Percentiles rank a stretch among this genome's conserved stretches.
Conservation (phyloP, 2,888 invertebrate species). For the Prionchulus punctatus region DNA sequence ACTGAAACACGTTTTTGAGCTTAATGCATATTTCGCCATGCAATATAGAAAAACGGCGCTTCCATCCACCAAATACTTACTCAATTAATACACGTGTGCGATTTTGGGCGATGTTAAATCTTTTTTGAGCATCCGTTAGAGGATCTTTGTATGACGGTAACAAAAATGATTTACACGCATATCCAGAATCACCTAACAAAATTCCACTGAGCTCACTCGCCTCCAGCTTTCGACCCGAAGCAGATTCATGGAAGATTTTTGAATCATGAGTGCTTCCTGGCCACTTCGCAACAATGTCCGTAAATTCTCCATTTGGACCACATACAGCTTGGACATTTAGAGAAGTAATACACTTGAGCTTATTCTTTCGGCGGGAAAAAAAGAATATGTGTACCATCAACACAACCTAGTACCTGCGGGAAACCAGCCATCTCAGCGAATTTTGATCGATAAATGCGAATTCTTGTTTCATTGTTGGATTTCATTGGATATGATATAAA, state of each 20-base stretch:
- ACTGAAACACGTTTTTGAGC: not conserved
- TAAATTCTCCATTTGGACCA: constrained; percentile 12
- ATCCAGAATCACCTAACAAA: not conserved
- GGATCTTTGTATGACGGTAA: not conserved
- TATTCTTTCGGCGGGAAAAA: not conserved
- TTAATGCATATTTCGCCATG: not conserved
- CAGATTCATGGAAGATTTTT: constrained; percentile 13
- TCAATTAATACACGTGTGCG: not conserved
- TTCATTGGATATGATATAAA: not conserved
- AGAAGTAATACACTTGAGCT: constrained; percentile 16
- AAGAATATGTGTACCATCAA: not conserved
- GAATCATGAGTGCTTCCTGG: constrained; percentile 18
- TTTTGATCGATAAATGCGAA: not conserved
- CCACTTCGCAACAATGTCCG: constrained; percentile 16
- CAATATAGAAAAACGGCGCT: not conserved
- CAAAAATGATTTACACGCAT: not conserved
- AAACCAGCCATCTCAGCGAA: not conserved
- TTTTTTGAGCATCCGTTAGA: not conserved
- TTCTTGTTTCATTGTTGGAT: not conserved
- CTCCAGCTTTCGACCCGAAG: not conserved
- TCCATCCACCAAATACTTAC: not conserved
- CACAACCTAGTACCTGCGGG: not conserved
- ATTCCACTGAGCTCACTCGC: not conserved
- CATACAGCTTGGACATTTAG: constrained; percentile 18
- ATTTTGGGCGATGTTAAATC: not conserved